Evolutionary conservation across 2,797 vertebrate species (phyloP), one percentile per base, ranked within the genome.

Genomic region (Siniperca undulata): DNA sequence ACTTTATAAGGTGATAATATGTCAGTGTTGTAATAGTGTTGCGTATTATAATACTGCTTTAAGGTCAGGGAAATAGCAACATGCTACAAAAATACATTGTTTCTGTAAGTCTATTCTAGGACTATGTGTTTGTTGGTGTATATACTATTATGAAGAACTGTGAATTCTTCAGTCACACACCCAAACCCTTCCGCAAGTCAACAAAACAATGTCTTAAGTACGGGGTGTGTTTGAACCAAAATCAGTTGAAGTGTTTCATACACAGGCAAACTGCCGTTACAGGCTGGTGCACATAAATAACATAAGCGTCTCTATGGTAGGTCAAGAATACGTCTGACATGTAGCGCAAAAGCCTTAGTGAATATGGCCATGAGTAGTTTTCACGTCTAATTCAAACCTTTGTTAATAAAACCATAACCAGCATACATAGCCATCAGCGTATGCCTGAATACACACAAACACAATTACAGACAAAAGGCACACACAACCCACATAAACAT

Each of bases 401-500:
- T 74, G 42, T 77, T 61, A 22, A 59, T 59, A 5, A 74, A 69
- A 66, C 10, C 34, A 7, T n/a, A 66, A 59, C 7, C 14, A 27
- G 46, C 22, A 56, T 12, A 53, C 58, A 42, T 17, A 48, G 27
- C 16, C 22, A 34, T 30, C 38, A 48, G 27, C 36, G 7, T n/a
- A 52, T 50, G 22, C 27, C 53, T 62, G 6, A 56, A 60, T 40
- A 11, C 55, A 67, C 30, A 46, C 19, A 62, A 53, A 74, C 59
- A 73, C 61, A 72, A 48, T 70, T 48, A 61, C 24, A 62, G 38
- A 58, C 66, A 60, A 50, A 55, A 36, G 14, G 67, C 38, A 80
- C 76, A 77, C 55, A 58, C 42, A 81, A 38, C 71, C 58, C 74
- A 62, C 36, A 70, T 19, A 34, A 74, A 59, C 50, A 78, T 77